Evolutionary conservation across 1,140 invertebrate species (phyloP), one percentile per base, ranked within the genome.

Genomic region (Pissodes strobi): DNA sequence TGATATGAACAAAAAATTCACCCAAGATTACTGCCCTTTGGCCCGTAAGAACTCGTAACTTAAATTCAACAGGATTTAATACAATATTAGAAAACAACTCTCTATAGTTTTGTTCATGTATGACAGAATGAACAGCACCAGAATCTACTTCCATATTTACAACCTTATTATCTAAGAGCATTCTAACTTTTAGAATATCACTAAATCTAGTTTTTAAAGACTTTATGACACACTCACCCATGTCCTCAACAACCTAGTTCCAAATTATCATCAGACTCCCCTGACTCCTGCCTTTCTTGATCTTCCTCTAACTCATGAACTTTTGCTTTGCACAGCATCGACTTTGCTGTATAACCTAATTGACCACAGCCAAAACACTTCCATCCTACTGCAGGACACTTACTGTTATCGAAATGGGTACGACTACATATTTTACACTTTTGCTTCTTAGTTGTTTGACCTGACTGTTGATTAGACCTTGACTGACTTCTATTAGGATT

Each of bases 21-120:
- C 41, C 41, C 15, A 1, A 43, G 15, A 43, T 43, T 9, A 10
- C 9, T 2, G 19, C 41, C 15, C 15, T 43, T 43, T 43, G 10
- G 10, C 41, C 41, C 15, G 41, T 43, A 43, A 43, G 41, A n/a
- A 43, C 41, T 43, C 5, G 2, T 43, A 43, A 43, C 19, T 43
- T 43, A 5, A 17, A 43, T n/a, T 43, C 15, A 10, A 43, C 41
- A n/a, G 39, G 18, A 9, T 43, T 13, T 43, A 43, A 43, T 43
- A n/a, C 13, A 8, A 43, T 8, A 15, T 43, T n/a, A 12, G 39
- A 8, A 19, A 43, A 43, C 15, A 43, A 43, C 15, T 15, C 15
- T 10, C 9, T 0, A 43, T 17, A 43, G 15, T 43, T 5, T n/a
- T 15, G 10, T 1, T 43, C 15, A 15, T 43, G 25, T 5, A 27